Evolutionary conservation across 23 tunicate species (phyloP).

Genomic region (Oikopleura albicans): DNA sequence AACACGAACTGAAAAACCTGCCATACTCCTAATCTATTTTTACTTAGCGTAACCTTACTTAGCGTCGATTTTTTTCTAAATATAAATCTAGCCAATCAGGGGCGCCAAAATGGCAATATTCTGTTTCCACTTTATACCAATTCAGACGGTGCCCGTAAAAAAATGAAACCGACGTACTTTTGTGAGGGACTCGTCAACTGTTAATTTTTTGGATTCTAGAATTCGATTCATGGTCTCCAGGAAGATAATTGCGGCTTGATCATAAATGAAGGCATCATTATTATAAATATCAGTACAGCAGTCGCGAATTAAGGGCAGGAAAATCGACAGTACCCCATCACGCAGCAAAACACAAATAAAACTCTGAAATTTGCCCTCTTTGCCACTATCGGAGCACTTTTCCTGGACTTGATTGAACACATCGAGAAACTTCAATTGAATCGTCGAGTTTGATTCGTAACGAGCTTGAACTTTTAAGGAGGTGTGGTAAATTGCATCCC

Average conservation of each 20-base stretch:
- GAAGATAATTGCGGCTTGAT: not conserved
- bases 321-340: not conserved
- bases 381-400: not conserved
- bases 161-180: no score
- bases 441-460: not conserved
- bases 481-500: constrained; percentile 10
- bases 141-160: no score
- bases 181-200: constrained; percentile 1
- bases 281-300: not conserved
- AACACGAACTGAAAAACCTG: no score
- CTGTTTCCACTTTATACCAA: no score
- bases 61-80: no score
- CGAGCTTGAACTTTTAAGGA: not conserved
- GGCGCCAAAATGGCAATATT: no score
- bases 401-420: not conserved
- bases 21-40: no score
- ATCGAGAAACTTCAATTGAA: not conserved
- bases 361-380: constrained; percentile 16
- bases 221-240: not conserved
- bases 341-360: not conserved
- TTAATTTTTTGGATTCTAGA: not conserved
- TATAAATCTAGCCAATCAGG: no score
- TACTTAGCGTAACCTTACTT: no score
- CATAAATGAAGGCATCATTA: not conserved
- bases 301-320: not conserved